A percentile compares a stretch with the other conserved stretches of the same genome.
Conservation (phyloP, 2,888 invertebrate species). For the Atrina japonica region DNA sequence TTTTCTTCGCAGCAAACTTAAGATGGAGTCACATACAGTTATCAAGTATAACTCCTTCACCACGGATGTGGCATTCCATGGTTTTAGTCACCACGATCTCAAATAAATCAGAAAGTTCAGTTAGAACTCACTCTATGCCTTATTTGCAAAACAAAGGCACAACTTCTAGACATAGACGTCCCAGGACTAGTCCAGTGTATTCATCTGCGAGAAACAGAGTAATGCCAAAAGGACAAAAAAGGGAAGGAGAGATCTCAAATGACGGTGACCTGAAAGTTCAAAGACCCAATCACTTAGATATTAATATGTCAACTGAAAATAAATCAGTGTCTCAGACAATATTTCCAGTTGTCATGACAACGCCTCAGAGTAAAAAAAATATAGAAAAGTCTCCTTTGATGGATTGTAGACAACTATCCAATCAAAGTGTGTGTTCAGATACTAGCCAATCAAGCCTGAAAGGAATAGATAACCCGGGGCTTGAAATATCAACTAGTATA, state of each 20-base stretch:
- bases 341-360: slow-evolving; percentile 43
- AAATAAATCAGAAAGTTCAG: slow-evolving; percentile 34
- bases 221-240: neutral
- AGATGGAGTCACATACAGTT: slow-evolving; percentile 54
- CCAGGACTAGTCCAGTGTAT: slow-evolving; percentile 51
- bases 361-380: slow-evolving; percentile 48
- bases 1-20: slow-evolving; percentile 46
- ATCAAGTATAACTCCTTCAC: slow-evolving; percentile 43
- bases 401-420: slow-evolving; percentile 38
- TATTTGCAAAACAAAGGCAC: slow-evolving; percentile 56
- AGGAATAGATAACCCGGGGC: slow-evolving; percentile 58
- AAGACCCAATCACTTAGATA: slow-evolving; percentile 38
- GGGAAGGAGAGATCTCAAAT: neutral
- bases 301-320: slow-evolving; percentile 10
- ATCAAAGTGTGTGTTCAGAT: slow-evolving; percentile 27
- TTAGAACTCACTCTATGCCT: slow-evolving; percentile 58
- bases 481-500: slow-evolving; percentile 32
- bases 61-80: slow-evolving; percentile 52
- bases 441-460: slow-evolving; percentile 25
- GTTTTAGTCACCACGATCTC: slow-evolving; percentile 43
- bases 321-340: slow-evolving; percentile 30
- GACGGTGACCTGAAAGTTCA: neutral
- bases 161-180: slow-evolving; percentile 43
- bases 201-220: slow-evolving; percentile 35
- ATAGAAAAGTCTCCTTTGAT: slow-evolving; percentile 56